Conservation (phyloP, 1,140 invertebrate genomes). For the Drosophila sechellia region DNA sequence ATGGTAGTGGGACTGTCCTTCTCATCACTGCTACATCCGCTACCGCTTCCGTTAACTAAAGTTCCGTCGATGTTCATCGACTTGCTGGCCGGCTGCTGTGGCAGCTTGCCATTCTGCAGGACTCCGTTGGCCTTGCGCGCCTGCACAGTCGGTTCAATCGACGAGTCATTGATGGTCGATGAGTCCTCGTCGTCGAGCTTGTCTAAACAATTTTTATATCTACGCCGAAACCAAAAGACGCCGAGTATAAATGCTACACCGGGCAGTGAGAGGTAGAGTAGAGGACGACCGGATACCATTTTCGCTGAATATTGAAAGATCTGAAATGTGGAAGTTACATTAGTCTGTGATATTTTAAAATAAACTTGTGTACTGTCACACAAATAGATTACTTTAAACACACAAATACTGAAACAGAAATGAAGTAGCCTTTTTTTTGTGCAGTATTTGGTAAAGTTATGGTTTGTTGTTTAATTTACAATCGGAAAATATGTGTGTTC, state of each 20-base stretch:
- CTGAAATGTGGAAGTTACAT: conserved; percentile 40
- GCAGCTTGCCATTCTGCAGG: conserved; percentile 61
- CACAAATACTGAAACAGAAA: too few species aligned
- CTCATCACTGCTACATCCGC: conserved; percentile 36
- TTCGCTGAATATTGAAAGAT: conserved; percentile 84
- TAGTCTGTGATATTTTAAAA: not conserved
- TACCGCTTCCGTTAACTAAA: conserved; percentile 22
- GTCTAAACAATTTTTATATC: conserved; percentile 83
- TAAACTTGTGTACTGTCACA: too few species aligned
- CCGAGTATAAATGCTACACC: conserved; percentile 84
- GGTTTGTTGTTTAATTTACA: not conserved
- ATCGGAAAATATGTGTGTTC: conserved; percentile 1
- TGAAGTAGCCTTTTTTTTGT: too few species aligned
- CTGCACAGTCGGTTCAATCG: conserved; percentile 14
- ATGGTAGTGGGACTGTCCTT: conserved; percentile 70
- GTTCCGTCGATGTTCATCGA: conserved; percentile 69
- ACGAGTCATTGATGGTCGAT: conserved; percentile 21
- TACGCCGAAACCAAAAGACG: conserved; percentile 84
- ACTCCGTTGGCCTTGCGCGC: conserved; percentile 53
- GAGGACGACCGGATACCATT: conserved; percentile 84
- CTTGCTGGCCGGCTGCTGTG: conserved; percentile 42
- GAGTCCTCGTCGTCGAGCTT: conserved; percentile 67
- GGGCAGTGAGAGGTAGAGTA: conserved; percentile 84
- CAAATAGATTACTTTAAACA: too few species aligned
- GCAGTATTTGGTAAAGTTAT: not conserved